Conservation (phyloP, 2,888 invertebrate genomes). For the Hyposoter didymator region DNA sequence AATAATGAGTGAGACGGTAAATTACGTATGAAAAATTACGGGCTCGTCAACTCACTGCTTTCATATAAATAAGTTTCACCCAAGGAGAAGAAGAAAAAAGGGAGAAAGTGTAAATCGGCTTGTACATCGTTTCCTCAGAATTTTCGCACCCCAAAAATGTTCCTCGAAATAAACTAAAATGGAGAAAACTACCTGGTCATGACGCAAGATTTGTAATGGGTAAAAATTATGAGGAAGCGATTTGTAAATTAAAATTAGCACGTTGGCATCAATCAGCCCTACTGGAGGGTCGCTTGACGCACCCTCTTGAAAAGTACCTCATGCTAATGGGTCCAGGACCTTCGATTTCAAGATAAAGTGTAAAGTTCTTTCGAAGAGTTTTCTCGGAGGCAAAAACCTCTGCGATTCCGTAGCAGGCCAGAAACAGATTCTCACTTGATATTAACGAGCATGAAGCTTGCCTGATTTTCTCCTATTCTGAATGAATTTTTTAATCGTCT, state of each 20-base stretch:
- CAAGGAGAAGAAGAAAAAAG: background rate
- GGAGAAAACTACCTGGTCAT: background rate
- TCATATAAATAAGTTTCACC: background rate
- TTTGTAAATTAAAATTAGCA: conserved; percentile 36
- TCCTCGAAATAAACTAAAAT: conserved; percentile 7
- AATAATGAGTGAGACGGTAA: background rate
- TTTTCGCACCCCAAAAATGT: background rate
- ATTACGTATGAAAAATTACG: background rate
- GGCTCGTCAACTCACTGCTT: background rate
- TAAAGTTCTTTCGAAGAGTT: conserved; percentile 6
- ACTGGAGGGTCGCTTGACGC: conserved; percentile 19
- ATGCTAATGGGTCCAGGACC: conserved; percentile 16
- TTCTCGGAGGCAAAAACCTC: background rate
- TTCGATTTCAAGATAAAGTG: conserved; percentile 11
- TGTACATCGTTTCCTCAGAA: background rate
- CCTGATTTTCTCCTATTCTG: background rate
- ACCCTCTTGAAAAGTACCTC: conserved; percentile 18
- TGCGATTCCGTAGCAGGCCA: background rate
- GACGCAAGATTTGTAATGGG: conserved; percentile 7
- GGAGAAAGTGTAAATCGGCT: background rate
- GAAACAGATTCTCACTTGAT: background rate
- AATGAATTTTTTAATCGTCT: background rate
- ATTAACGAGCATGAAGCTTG: background rate
- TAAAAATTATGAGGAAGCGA: conserved; percentile 2
- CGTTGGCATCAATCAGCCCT: conserved; percentile 22